These are phyloP conservation scores for Artibeus lituratus DNA, from an alignment of 2,797 vertebrate species.

Conservation along the genomic window DNA sequence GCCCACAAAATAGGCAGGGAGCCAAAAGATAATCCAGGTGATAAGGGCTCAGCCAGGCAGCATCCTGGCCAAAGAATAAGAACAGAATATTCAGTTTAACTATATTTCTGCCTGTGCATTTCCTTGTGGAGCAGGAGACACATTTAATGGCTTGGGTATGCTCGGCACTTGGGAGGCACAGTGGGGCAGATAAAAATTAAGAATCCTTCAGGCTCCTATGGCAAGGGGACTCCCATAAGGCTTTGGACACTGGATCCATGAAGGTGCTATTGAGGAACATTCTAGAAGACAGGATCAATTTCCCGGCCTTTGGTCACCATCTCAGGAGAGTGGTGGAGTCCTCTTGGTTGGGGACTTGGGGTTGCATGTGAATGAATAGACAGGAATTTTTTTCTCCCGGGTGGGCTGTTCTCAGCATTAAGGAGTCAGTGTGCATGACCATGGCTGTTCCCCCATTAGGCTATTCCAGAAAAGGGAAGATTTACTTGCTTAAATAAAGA, in stretches of 20 bases:
- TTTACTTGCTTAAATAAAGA: background rate
- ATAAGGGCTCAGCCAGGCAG: background rate
- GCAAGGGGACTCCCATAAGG: background rate
- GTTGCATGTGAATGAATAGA: background rate
- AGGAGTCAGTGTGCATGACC: too few relatives aligned
- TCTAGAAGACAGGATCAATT: conserved; percentile 28
- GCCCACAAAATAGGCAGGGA: background rate
- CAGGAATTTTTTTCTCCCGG: background rate
- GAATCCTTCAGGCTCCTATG: background rate
- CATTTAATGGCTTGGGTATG: background rate
- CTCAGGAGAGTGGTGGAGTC: background rate
- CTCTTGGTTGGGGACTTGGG: too few relatives aligned
- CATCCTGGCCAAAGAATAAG: background rate
- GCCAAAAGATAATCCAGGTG: background rate
- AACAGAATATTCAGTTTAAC: background rate
- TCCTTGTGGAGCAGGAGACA: background rate
- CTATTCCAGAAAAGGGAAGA: background rate
- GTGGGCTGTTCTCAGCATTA: background rate
- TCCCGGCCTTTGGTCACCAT: background rate
- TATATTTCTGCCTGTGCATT: background rate
- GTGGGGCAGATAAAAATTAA: background rate
- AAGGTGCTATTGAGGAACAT: background rate
- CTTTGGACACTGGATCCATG: background rate
- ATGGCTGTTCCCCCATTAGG: background rate
- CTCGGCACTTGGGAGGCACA: background rate